These are phyloP conservation scores for Cricetomys ansorgei DNA, from an alignment of 2,113 vertebrate species.

Conservation along the genomic window DNA sequence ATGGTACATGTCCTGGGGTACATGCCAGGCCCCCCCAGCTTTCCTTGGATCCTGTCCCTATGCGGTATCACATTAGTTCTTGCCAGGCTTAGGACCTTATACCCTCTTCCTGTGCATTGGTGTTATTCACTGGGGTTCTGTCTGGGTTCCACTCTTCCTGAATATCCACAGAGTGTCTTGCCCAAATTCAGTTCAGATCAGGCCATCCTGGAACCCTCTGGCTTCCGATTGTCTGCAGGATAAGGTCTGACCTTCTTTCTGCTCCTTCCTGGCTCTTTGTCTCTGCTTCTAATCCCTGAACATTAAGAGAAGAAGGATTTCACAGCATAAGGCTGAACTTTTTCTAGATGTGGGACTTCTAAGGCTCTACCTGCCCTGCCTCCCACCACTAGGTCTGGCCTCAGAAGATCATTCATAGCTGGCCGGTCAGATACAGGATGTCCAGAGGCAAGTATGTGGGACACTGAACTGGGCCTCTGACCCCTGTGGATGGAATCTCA, in stretches of 20 bases:
- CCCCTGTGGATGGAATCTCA: neutral
- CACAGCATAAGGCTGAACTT: neutral
- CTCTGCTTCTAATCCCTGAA: neutral
- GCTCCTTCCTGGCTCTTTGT: neutral
- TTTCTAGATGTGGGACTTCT: neutral
- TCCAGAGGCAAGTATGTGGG: neutral
- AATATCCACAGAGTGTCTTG: neutral
- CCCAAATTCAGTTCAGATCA: neutral
- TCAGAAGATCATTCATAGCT: neutral
- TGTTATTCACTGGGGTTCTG: neutral
- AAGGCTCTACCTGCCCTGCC: neutral
- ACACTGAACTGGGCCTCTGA: neutral
- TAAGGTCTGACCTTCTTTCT: neutral
- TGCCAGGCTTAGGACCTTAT: neutral
- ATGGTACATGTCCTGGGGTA: rapidly evolving
- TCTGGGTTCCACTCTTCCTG: neutral
- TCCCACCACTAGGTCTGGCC: neutral
- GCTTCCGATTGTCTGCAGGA: neutral
- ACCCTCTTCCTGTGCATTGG: neutral
- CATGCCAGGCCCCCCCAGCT: neutral
- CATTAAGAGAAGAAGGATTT: neutral
- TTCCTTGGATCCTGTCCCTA: neutral
- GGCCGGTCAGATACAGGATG: neutral
- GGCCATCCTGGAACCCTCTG: neutral
- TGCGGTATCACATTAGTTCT: neutral